Evolutionary conservation across 64 coral and sea anemone species (phyloP).

Genomic region (Platygyra sinensis): DNA sequence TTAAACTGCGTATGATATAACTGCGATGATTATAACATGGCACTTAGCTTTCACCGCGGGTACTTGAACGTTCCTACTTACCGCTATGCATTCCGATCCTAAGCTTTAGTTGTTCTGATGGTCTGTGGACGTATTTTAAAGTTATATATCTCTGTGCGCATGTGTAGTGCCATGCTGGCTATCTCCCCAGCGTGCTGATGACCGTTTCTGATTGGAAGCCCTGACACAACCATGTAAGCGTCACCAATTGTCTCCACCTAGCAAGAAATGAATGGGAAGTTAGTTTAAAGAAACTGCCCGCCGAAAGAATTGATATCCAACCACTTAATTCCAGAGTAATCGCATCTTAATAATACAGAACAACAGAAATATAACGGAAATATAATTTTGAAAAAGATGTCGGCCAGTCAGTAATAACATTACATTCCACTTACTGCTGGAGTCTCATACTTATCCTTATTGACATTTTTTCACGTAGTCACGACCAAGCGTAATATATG

Average conservation of each 20-base stretch:
- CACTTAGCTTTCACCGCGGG: no score
- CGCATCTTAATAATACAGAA: no score
- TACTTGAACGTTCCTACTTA: no score
- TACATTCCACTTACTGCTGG: not conserved
- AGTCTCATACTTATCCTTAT: no score
- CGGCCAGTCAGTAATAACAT: not conserved
- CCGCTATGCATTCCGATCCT: constrained; percentile 70
- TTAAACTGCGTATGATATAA: no score
- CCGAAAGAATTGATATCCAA: no score
- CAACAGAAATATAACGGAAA: no score
- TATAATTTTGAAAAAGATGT: no score
- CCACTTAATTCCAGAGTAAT: no score
- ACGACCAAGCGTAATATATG: no score
- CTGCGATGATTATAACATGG: no score
- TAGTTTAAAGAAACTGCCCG: not conserved
- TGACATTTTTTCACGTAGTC: no score
- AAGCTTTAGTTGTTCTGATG: constrained; percentile 60
- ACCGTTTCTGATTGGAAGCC: constrained; percentile 68
- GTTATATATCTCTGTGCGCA: constrained; percentile 42
- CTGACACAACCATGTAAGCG: constrained; percentile 89
- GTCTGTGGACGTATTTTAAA: constrained; percentile 80
- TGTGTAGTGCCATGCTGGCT: constrained; percentile 67
- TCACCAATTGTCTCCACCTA: constrained; percentile 92
- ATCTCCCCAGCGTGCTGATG: constrained; percentile 83
- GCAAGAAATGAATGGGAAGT: not conserved